A percentile compares a stretch with the other conserved stretches of the same genome.
phyloP scores from a whole-genome alignment of 2,113 vertebrate species.

The Corythornis madagascariensis region DNA sequence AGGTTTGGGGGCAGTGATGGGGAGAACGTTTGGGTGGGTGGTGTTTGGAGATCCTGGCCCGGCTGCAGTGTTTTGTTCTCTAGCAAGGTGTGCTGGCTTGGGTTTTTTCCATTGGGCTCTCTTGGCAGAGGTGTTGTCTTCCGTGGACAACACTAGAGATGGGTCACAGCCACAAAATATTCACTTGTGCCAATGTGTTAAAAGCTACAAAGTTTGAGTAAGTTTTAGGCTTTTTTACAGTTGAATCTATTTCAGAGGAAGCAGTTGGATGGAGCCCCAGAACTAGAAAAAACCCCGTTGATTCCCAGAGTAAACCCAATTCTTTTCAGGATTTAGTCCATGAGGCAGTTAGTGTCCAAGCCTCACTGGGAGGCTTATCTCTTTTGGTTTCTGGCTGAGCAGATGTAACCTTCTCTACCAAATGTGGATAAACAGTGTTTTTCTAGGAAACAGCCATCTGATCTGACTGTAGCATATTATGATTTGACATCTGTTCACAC shows the following conservation, averaged over 20 bases:
- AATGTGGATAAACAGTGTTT: not conserved
- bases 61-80: not conserved
- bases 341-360: not conserved
- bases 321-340: not conserved
- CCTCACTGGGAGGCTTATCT: not conserved
- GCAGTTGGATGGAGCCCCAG: not conserved
- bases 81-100: not conserved
- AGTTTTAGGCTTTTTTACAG: not conserved
- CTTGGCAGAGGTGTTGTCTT: not conserved
- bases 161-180: accelerated
- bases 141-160: not conserved
- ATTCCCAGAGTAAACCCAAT: not conserved
- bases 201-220: not conserved
- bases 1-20: not conserved
- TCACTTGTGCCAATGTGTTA: not conserved
- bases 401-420: not conserved
- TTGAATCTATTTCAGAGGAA: not conserved
- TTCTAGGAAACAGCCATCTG: not conserved
- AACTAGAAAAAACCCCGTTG: not conserved
- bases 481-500: not conserved
- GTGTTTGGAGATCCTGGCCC: not conserved
- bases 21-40: not conserved
- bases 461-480: not conserved
- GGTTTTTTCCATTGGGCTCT: not conserved
- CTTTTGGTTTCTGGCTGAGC: not conserved